Evolutionary conservation across 2,888 invertebrate genomes (phyloP).

Genomic region (Tribolium freemani): DNA sequence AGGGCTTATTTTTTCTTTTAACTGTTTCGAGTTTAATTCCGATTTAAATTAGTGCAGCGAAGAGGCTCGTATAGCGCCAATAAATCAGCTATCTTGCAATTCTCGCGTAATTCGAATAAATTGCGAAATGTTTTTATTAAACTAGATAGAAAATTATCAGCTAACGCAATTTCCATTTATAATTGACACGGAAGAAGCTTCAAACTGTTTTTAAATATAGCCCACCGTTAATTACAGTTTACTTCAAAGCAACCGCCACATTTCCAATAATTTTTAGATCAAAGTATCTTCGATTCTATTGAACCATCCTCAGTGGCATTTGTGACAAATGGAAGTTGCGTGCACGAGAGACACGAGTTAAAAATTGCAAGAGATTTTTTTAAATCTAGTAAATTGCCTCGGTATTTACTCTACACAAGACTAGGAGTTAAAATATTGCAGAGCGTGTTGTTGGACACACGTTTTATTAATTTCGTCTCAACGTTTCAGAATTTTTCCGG

Average conservation of each 20-base stretch:
- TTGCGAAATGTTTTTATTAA: conserved; percentile 21
- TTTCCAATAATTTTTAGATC: conserved; percentile 25
- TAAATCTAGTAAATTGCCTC: conserved; percentile 35
- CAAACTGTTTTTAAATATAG: conserved; percentile 28
- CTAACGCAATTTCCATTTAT: conserved; percentile 29
- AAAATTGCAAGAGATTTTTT: conserved; percentile 42
- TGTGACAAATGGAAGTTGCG: conserved; percentile 15
- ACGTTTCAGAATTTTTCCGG: conserved; percentile 8
- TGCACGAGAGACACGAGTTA: conserved; percentile 3
- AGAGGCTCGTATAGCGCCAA: conserved; percentile 7
- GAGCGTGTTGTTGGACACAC: background rate
- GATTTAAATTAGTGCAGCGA: conserved; percentile 2
- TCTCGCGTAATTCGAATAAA: conserved; percentile 10
- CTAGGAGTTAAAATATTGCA: conserved; percentile 14
- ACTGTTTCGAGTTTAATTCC: conserved; percentile 7
- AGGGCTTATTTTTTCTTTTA: conserved; percentile 11
- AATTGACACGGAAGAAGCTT: conserved; percentile 29
- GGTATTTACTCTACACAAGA: conserved; percentile 38
- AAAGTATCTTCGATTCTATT: conserved; percentile 6
- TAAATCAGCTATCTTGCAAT: conserved; percentile 16
- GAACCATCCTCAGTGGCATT: background rate
- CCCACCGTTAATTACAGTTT: conserved; percentile 8
- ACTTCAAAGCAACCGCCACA: conserved; percentile 15
- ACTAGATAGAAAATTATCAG: conserved; percentile 18
- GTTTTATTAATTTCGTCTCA: background rate